phyloP scores from a whole-genome alignment of 2,888 invertebrate species.

The Conchocele bisecta region DNA sequence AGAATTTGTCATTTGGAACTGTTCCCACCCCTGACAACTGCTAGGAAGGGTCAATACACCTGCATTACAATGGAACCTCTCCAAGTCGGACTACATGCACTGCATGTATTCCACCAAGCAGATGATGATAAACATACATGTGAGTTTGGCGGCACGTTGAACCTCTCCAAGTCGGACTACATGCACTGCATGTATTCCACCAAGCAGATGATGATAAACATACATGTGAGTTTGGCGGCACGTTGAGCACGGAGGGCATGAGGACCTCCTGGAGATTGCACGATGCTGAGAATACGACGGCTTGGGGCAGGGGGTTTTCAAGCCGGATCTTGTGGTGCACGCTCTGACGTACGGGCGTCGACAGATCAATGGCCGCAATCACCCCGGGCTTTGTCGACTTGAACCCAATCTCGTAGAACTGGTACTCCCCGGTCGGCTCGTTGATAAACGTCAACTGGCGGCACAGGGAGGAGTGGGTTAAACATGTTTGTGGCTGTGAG shows the following conservation, averaged over 20 bases:
- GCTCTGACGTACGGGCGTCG: slow-evolving; percentile 81
- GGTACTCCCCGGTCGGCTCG: slow-evolving; percentile 81
- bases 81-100: no score
- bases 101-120: no score
- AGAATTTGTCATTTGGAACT: no score
- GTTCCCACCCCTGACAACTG: no score
- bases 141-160: slow-evolving; percentile 78
- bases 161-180: no score
- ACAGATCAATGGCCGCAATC: slow-evolving; percentile 77
- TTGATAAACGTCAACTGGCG: slow-evolving; percentile 82
- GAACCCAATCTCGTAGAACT: slow-evolving; percentile 81
- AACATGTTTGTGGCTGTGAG: no score
- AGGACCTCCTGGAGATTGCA: slow-evolving; percentile 79
- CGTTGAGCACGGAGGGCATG: slow-evolving; percentile 78
- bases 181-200: no score
- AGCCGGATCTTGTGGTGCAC: slow-evolving; percentile 78
- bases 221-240: slow-evolving; percentile 81
- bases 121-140: no score
- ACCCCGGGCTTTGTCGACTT: slow-evolving; percentile 78
- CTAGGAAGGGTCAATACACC: no score
- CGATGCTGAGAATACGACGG: slow-evolving; percentile 77
- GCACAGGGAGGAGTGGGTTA: no score
- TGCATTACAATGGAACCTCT: no score
- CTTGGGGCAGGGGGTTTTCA: slow-evolving; percentile 80
- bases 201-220: no score